phyloP scores from a whole-genome alignment of 2,113 vertebrate genomes.

The Montifringilla adamsi region DNA sequence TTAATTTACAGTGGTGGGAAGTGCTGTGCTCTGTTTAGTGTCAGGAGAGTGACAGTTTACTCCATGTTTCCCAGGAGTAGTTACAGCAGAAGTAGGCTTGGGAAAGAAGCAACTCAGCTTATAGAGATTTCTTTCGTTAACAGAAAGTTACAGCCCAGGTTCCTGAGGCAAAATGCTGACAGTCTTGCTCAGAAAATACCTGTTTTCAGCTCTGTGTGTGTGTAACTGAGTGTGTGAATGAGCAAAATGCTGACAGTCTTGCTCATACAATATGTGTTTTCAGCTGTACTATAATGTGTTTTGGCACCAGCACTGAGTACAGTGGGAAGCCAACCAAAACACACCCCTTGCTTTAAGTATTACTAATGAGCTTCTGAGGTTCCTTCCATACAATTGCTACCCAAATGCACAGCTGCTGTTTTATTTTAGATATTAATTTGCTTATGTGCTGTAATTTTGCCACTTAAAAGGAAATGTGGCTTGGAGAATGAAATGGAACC shows the following conservation, averaged over 20 bases:
- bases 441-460: slow-evolving; percentile 41
- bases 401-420: slow-evolving; percentile 49
- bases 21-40: neutral
- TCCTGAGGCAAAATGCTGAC: neutral
- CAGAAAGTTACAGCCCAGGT: neutral
- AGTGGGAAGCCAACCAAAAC: slow-evolving; percentile 41
- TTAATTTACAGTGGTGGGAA: neutral
- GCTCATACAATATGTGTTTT: neutral
- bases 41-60: neutral
- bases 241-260: neutral
- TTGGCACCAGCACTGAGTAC: slow-evolving; percentile 27
- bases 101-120: neutral
- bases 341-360: neutral
- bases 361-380: slow-evolving; percentile 14
- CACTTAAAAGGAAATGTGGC: slow-evolving; percentile 46
- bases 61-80: neutral
- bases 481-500: slow-evolving; percentile 11
- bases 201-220: neutral
- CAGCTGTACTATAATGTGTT: slow-evolving; percentile 3
- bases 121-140: neutral
- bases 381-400: slow-evolving; percentile 45
- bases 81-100: neutral
- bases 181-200: neutral
- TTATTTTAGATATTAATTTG: slow-evolving; percentile 59
- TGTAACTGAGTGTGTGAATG: neutral